Percentiles rank a stretch among this genome's conserved stretches.
Evolutionary conservation across 2,888 invertebrate genomes (phyloP).

Genomic region (Campoletis raptor): DNA sequence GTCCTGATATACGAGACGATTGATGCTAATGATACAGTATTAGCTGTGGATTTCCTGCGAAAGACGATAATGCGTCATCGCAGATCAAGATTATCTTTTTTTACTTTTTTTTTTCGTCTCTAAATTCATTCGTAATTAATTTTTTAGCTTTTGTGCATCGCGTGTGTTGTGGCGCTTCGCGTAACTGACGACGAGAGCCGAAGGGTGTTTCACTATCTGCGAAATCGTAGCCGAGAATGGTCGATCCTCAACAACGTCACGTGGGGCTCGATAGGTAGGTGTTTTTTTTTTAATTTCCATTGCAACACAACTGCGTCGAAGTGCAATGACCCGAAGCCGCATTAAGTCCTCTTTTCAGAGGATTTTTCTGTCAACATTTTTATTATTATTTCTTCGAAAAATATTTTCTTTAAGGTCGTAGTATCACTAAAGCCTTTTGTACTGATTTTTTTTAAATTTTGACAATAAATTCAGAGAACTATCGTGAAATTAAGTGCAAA

Average conservation of each 20-base stretch:
- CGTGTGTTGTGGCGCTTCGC: constrained; percentile 89
- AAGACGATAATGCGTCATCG: constrained; percentile 38
- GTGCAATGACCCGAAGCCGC: constrained; percentile 44
- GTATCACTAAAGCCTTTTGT: no score
- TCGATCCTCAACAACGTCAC: constrained; percentile 90
- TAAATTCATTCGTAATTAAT: constrained; percentile 43
- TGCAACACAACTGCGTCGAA: background rate
- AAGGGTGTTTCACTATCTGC: constrained; percentile 88
- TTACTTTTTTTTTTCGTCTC: constrained; percentile 27
- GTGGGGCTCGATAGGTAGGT: constrained; percentile 89
- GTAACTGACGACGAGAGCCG: constrained; percentile 91
- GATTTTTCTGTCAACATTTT: background rate
- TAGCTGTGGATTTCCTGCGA: constrained; percentile 28
- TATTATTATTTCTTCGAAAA: background rate
- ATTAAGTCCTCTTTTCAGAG: background rate
- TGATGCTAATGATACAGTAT: constrained; percentile 40
- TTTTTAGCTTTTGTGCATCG: constrained; percentile 88
- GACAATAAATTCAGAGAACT: no score
- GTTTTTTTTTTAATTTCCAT: constrained; percentile 1
- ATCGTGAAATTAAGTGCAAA: no score
- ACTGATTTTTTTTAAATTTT: no score
- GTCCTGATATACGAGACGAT: constrained; percentile 24
- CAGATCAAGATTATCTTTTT: constrained; percentile 23
- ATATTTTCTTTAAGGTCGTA: no score
- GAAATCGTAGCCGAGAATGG: constrained; percentile 91